Evolutionary conservation across 2,113 vertebrate species (phyloP).

Genomic region (Polypterus senegalus): DNA sequence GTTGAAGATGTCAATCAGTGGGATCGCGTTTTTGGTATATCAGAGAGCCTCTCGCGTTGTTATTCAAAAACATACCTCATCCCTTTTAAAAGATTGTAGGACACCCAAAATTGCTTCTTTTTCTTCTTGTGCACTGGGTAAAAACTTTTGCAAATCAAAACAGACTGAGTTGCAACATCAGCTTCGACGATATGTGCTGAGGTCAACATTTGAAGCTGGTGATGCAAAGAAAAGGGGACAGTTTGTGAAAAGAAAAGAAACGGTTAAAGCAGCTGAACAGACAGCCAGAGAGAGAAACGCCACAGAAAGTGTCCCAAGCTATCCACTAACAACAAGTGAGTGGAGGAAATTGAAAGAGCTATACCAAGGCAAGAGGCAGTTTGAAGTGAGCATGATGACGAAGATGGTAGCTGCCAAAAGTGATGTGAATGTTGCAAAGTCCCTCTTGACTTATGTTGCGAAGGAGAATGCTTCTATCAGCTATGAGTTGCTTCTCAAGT

Average conservation of each 20-base stretch:
- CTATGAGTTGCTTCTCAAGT: constrained; percentile 65
- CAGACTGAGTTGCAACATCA: too few species aligned
- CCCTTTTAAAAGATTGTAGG: constrained; percentile 1
- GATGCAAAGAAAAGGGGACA: constrained; percentile 51
- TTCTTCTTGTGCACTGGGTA: too few species aligned
- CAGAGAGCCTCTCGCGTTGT: constrained; percentile 9
- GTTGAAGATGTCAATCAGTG: not conserved
- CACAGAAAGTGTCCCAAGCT: constrained; percentile 39
- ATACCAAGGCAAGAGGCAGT: constrained; percentile 27
- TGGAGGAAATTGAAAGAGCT: constrained; percentile 60
- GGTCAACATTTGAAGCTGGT: constrained; percentile 59
- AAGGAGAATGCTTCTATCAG: constrained; percentile 54
- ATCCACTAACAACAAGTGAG: constrained; percentile 53
- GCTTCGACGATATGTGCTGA: constrained; percentile 6
- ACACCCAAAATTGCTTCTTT: not conserved
- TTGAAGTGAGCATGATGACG: constrained; percentile 56
- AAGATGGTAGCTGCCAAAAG: constrained; percentile 33
- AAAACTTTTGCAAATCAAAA: too few species aligned
- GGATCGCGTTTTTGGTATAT: constrained; percentile 6
- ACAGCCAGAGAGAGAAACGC: constrained; percentile 5
- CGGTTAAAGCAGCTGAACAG: constrained; percentile 8
- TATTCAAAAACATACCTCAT: constrained; percentile 2
- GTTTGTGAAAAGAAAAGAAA: constrained; percentile 21
- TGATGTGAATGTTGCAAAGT: constrained; percentile 68
- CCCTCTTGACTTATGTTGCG: constrained; percentile 65